Conservation (phyloP, 2,113 vertebrate species). For the Henicopernis longicauda region DNA sequence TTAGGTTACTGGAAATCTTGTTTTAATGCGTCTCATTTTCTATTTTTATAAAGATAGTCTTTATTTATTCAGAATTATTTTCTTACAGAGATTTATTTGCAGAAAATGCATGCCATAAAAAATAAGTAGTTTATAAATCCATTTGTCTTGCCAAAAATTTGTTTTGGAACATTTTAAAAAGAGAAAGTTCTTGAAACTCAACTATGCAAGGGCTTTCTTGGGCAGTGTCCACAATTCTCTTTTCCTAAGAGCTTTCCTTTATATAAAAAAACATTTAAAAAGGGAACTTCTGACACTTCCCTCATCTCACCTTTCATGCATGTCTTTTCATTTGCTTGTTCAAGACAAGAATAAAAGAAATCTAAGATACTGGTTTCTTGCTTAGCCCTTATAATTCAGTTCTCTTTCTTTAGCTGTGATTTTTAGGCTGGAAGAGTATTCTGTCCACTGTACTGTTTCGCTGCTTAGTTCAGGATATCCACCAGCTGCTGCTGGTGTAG, state of each 20-base stretch:
- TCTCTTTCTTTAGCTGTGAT: neutral
- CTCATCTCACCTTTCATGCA: neutral
- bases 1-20: neutral
- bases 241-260: neutral
- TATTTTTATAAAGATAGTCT: neutral
- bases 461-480: neutral
- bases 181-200: neutral
- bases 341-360: neutral
- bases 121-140: neutral
- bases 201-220: neutral
- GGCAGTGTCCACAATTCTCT: neutral
- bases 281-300: neutral
- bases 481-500: neutral
- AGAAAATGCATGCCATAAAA: neutral
- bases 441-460: neutral
- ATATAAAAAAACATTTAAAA: neutral
- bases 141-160: neutral
- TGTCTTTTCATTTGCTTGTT: neutral
- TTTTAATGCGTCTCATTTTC: neutral
- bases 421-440: neutral
- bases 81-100: neutral
- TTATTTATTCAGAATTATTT: neutral
- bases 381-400: neutral
- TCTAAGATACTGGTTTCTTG: neutral
- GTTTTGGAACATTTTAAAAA: neutral